Conservation (phyloP, 2,797 vertebrate species). For the Girardinus metallicus region DNA sequence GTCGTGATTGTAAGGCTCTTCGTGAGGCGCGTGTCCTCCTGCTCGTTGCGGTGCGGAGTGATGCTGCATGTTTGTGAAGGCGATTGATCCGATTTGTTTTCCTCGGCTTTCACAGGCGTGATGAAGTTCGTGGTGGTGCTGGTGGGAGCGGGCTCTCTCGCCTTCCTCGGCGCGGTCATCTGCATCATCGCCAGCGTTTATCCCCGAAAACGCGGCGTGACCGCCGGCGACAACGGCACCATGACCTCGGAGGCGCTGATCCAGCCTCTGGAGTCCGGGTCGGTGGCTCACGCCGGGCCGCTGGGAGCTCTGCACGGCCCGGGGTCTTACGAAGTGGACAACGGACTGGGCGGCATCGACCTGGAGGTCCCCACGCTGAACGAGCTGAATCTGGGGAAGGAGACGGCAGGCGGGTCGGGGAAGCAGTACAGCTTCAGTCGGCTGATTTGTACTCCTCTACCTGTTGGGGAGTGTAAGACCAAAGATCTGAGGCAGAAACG, state of each 20-base stretch:
- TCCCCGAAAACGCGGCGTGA: conserved; percentile 81
- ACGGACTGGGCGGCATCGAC: conserved; percentile 73
- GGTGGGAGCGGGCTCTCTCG: conserved; percentile 91
- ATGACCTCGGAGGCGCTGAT: conserved; percentile 75
- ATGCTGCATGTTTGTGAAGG: not conserved
- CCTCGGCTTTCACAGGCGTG: conserved; percentile 27
- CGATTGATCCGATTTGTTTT: not conserved
- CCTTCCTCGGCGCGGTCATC: conserved; percentile 93
- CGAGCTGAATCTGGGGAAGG: conserved; percentile 77
- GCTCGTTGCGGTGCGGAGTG: not conserved
- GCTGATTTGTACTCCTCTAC: conserved; percentile 89
- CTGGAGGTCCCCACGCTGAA: conserved; percentile 81
- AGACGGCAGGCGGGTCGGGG: conserved; percentile 66
- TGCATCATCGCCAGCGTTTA: conserved; percentile 96
- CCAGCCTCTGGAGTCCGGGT: conserved; percentile 63
- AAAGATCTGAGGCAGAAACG: conserved; percentile 68
- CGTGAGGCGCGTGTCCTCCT: not conserved
- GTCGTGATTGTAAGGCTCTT: conserved; percentile 3
- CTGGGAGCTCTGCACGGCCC: conserved; percentile 88
- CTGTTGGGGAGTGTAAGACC: conserved; percentile 85
- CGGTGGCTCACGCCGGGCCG: conserved; percentile 81
- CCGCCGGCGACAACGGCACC: conserved; percentile 84
- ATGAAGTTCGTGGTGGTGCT: conserved; percentile 97
- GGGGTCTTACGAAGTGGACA: conserved; percentile 72
- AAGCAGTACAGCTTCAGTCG: conserved; percentile 88